A percentile compares a stretch with the other conserved stretches of the same genome.
Evolutionary conservation across 2,797 vertebrate species (phyloP).

Genomic region (Chloroceryle inda): DNA sequence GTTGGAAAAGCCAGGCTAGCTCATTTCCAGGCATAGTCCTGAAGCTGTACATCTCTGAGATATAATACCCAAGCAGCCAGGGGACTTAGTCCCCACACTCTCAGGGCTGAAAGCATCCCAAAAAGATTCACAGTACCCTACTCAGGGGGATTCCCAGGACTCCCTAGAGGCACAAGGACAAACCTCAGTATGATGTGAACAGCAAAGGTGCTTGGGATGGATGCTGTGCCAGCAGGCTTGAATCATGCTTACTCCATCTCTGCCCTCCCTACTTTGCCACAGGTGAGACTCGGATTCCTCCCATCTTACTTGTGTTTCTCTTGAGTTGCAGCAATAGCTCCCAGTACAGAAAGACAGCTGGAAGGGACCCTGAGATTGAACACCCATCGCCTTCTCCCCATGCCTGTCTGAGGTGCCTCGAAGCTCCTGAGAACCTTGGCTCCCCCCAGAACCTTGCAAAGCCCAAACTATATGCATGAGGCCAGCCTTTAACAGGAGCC

Average conservation of each 20-base stretch:
- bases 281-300: neutral
- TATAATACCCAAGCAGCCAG: neutral
- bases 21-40: neutral
- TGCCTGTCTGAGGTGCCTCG: neutral
- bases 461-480: neutral
- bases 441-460: neutral
- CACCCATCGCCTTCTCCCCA: neutral
- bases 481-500: neutral
- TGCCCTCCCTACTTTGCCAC: neutral
- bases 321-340: neutral
- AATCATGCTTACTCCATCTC: neutral
- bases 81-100: neutral
- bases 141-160: neutral
- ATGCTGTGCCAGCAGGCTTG: neutral
- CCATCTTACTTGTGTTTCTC: neutral
- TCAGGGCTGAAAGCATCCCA: neutral
- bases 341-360: neutral
- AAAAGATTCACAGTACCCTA: neutral
- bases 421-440: neutral
- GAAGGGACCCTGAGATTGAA: neutral
- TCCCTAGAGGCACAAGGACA: neutral
- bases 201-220: neutral
- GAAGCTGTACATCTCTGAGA: neutral
- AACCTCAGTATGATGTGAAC: neutral
- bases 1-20: neutral